Conservation (phyloP, 2,888 invertebrate species). For the Patella caerulea region DNA sequence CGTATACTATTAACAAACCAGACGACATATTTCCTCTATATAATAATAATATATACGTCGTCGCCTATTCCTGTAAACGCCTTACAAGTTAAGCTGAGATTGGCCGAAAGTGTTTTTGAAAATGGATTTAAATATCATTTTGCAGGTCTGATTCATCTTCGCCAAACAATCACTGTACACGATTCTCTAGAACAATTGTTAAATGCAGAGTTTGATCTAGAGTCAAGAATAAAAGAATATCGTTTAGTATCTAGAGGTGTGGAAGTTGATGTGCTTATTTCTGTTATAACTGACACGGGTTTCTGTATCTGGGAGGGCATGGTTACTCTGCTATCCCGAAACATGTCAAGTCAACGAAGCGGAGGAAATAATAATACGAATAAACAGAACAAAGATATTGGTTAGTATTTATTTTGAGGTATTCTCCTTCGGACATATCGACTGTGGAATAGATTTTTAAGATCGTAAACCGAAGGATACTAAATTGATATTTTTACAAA, state of each 20-base stretch:
- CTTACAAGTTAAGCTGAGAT: too few species aligned
- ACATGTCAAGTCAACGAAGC: conserved; percentile 17
- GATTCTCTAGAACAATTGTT: conserved; percentile 39
- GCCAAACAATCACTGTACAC: conserved; percentile 46
- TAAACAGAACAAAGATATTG: too few species aligned
- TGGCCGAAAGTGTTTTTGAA: not conserved
- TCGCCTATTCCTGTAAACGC: not conserved
- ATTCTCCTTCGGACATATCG: too few species aligned
- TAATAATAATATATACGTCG: not conserved
- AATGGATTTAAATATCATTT: not conserved
- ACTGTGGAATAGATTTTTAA: too few species aligned
- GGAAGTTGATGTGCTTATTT: conserved; percentile 43
- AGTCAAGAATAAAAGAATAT: conserved; percentile 40
- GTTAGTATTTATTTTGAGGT: too few species aligned
- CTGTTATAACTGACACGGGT: conserved; percentile 32
- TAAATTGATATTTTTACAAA: too few species aligned
- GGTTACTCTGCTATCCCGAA: conserved; percentile 47
- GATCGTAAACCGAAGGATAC: too few species aligned
- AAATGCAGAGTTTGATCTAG: conserved; percentile 34
- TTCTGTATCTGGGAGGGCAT: conserved; percentile 48
- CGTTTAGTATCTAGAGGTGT: conserved; percentile 40
- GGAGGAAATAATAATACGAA: not conserved
- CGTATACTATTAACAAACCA: too few species aligned
- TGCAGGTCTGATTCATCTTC: conserved; percentile 52
- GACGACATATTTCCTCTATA: too few species aligned